Conservation (phyloP, 2,888 invertebrate genomes). For the Drosophila macrospina region DNA sequence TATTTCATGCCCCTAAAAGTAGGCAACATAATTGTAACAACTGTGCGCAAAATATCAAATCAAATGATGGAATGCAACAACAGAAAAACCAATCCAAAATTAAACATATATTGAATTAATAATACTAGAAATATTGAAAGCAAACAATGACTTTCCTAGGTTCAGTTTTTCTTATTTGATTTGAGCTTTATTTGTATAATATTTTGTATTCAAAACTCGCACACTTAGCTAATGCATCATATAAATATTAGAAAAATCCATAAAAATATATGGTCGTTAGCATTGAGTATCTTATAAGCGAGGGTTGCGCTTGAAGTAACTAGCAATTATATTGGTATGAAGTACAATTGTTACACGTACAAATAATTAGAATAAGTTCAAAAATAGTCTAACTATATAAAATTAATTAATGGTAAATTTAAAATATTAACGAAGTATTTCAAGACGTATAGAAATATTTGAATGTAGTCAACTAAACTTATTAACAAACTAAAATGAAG, state of each 20-base stretch:
- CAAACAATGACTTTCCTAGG: neutral
- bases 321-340: no score
- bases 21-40: slow-evolving; percentile 36
- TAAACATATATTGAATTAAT: neutral
- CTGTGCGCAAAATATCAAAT: slow-evolving; percentile 27
- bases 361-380: no score
- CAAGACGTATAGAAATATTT: no score
- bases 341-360: no score
- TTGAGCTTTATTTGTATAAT: neutral
- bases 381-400: no score
- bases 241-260: neutral
- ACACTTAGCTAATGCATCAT: neutral
- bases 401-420: no score
- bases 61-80: slow-evolving; percentile 39
- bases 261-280: no score
- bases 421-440: no score
- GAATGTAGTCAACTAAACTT: no score
- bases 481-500: no score
- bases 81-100: neutral
- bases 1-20: slow-evolving; percentile 27
- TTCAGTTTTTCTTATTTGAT: neutral
- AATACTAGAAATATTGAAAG: neutral
- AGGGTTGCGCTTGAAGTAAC: no score
- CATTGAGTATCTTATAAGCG: no score
- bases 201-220: neutral